Evolutionary conservation across 2,797 vertebrate genomes (phyloP), one percentile per base, ranked within the genome.

Genomic region (Sphenopsis melanotis): DNA sequence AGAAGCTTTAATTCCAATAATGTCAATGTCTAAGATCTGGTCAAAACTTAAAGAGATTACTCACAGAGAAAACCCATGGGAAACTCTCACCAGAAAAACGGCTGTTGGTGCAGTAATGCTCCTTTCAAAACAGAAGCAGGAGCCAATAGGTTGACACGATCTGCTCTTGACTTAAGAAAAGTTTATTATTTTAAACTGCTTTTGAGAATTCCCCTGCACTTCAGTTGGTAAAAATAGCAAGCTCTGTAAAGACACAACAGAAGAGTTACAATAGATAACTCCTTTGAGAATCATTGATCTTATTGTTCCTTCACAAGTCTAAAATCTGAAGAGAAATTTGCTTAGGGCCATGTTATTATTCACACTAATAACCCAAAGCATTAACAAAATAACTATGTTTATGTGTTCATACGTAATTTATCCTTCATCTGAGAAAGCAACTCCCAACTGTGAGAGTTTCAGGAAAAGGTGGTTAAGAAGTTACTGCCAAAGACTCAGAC

Each of bases 121-220:
- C 49, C 77, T 93, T 91, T 93, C 89, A 88, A 96, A 94, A 94
- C 87, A 96, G 70, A 90, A 79, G 34, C 49, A 53, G 59, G 2
- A 96, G 94, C 87, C 95, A 96, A 72, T 56, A 91, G 76, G 63
- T 49, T 94, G 94, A 95, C 16, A 7, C 55, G 47, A 88, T 86
- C 89, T 89, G 82, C 76, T 96, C 91, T 83, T 91, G 68, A 93
- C 84, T 89, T 76, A 70, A 79, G 44, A 89, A 47, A 93, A 96
- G 92, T 88, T 96, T 96, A 84, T 96, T 96, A 95, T 96, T 95
- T 90, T 89, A 94, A 96, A 83, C 66, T 63, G 41, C 70, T 93
- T 96, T 94, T 79, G 74, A 95, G 70, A 96, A 74, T 86, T 94
- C 70, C 76, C 71, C 59, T 79, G 22, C 14, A 1, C 79, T 95